Percentiles rank a stretch among this genome's conserved stretches.
Conservation (phyloP, 2,888 invertebrate genomes). For the Sarcophaga variegata region DNA sequence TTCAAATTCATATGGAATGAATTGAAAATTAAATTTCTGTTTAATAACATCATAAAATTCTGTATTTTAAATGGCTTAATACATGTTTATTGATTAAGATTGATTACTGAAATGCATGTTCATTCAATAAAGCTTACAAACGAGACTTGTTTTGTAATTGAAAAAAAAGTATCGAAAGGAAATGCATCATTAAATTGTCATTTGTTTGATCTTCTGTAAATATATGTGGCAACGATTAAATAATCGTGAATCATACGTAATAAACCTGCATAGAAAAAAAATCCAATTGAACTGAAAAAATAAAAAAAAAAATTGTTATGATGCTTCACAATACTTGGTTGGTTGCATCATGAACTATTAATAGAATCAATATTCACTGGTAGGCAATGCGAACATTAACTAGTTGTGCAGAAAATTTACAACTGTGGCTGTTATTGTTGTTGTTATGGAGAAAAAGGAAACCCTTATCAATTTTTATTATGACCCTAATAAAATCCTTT, state of each 20-base stretch:
- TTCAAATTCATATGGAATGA: no score
- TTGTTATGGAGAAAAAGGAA: background rate
- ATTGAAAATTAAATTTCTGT: no score
- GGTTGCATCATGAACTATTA: constrained; percentile 37
- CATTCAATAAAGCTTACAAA: constrained; percentile 33
- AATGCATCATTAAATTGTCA: constrained; percentile 65
- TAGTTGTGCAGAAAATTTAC: background rate
- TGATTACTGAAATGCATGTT: constrained; percentile 59
- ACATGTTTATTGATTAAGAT: constrained; percentile 62
- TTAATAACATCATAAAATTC: constrained; percentile 29
- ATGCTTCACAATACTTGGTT: background rate
- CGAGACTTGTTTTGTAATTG: constrained; percentile 50
- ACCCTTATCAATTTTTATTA: constrained; percentile 58
- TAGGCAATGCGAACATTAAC: background rate
- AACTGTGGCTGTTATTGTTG: background rate
- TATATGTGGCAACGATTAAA: constrained; percentile 56
- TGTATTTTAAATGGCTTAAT: constrained; percentile 31
- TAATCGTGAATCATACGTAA: constrained; percentile 58
- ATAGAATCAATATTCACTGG: background rate
- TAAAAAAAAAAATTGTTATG: background rate
- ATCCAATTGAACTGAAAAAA: background rate
- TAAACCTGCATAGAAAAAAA: constrained; percentile 22
- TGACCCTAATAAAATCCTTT: constrained; percentile 54
- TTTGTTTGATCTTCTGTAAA: constrained; percentile 63
- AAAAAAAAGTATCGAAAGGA: constrained; percentile 42